Evolutionary conservation across 2,797 vertebrate genomes (phyloP).

Genomic region (Liasis olivaceus): DNA sequence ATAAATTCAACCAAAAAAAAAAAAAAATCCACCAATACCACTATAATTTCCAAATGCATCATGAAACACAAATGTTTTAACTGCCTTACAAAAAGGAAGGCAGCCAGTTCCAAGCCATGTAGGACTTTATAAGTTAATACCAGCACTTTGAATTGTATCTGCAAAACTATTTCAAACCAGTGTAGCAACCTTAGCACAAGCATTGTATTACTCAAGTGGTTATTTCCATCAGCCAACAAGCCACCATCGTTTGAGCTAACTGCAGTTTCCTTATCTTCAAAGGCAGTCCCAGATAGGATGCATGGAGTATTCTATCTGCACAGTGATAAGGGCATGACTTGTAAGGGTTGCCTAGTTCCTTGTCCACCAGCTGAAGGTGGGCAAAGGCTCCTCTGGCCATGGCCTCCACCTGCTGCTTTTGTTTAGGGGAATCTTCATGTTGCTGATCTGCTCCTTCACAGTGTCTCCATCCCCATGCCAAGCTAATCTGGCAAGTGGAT

Average conservation of each 20-base stretch:
- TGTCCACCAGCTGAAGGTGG: not conserved
- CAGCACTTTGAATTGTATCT: not conserved
- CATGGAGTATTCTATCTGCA: not conserved
- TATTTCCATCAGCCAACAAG: not conserved
- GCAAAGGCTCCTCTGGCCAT: not conserved
- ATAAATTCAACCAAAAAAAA: not conserved
- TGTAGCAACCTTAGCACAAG: not conserved
- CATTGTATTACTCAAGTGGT: not conserved
- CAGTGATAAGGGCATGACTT: not conserved
- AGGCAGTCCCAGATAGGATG: not conserved
- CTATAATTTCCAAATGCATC: not conserved
- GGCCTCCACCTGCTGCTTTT: not conserved
- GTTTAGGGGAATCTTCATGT: not conserved
- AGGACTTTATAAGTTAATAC: not conserved
- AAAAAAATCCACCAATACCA: not conserved
- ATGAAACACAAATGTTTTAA: not conserved
- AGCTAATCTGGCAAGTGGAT: not conserved
- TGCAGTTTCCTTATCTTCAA: not conserved
- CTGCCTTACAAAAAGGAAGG: not conserved
- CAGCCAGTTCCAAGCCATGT: not conserved
- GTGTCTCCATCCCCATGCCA: not conserved
- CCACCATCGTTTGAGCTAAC: not conserved
- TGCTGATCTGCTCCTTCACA: not conserved
- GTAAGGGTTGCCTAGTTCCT: not conserved
- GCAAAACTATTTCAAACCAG: not conserved